These are phyloP conservation scores for Urocitellus parryii DNA, from an alignment of 2,113 vertebrate species.

Conservation along the genomic window DNA sequence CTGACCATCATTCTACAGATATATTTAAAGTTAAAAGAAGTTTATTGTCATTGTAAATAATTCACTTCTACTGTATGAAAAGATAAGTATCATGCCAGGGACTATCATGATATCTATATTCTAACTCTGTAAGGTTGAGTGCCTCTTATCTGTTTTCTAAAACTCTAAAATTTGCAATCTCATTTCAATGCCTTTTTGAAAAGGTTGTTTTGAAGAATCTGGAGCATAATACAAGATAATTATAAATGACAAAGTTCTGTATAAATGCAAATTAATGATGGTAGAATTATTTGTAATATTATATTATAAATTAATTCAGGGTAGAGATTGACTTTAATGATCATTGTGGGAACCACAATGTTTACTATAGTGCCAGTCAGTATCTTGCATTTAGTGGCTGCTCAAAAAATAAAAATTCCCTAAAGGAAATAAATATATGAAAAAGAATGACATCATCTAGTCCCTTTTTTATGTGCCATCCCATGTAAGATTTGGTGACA, in stretches of 20 bases:
- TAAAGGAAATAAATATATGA: conserved; percentile 4
- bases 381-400: not conserved
- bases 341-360: not conserved
- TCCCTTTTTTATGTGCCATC: not conserved
- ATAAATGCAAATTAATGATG: not conserved
- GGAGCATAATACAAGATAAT: not conserved
- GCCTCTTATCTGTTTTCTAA: not conserved
- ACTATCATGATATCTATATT: not conserved
- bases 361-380: not conserved
- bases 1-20: not conserved
- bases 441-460: not conserved
- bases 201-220: not conserved
- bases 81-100: not conserved
- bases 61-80: not conserved
- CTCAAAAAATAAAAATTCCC: not conserved
- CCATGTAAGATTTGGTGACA: not conserved
- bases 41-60: conserved; percentile 18
- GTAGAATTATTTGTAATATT: conserved; percentile 31
- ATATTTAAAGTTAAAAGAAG: not conserved
- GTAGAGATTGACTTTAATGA: not conserved
- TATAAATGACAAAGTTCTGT: not conserved
- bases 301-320: not conserved
- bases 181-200: conserved; percentile 52
- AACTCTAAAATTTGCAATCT: not conserved
- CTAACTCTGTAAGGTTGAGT: not conserved